A percentile compares a stretch with the other conserved stretches of the same genome.
Conservation (phyloP, 2,888 invertebrate species). For the Polymixis lichenea region DNA sequence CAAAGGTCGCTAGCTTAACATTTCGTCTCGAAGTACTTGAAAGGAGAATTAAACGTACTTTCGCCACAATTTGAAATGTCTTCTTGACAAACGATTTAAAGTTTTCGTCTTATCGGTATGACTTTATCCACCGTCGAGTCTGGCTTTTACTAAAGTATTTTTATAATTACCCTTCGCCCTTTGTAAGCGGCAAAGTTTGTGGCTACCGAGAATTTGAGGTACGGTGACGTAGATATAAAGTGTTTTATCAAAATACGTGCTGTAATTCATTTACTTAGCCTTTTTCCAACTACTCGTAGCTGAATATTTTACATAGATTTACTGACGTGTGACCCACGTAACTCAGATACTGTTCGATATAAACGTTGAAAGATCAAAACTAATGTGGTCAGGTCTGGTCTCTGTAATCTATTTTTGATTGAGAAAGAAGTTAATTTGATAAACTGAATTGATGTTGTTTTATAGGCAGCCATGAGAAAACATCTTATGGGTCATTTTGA, state of each 20-base stretch:
- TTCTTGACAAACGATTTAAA: constrained; percentile 73
- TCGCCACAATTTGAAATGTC: constrained; percentile 67
- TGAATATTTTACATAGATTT: constrained; percentile 13
- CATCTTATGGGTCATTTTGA: background rate
- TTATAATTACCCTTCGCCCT: constrained; percentile 69
- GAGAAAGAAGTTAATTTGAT: too few relatives aligned
- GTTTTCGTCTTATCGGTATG: constrained; percentile 72
- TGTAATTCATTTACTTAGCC: background rate
- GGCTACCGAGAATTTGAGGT: constrained; percentile 40
- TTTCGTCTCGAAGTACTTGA: constrained; percentile 45
- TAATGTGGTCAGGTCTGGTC: background rate
- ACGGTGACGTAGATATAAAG: constrained; percentile 27
- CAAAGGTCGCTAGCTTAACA: constrained; percentile 24
- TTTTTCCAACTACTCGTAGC: background rate
- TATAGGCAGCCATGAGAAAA: background rate
- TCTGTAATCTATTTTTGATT: too few relatives aligned
- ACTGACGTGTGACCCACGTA: background rate
- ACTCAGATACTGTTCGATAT: background rate
- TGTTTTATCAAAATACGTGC: constrained; percentile 17
- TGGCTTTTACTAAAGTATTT: constrained; percentile 66
- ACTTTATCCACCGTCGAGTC: constrained; percentile 55
- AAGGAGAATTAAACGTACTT: constrained; percentile 66
- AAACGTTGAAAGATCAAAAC: background rate
- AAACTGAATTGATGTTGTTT: background rate
- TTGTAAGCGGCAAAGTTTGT: constrained; percentile 58